Base-by-base conservation (phyloP, 92 coral and sea anemone species). In the Epizoanthus rinbou region DNA sequence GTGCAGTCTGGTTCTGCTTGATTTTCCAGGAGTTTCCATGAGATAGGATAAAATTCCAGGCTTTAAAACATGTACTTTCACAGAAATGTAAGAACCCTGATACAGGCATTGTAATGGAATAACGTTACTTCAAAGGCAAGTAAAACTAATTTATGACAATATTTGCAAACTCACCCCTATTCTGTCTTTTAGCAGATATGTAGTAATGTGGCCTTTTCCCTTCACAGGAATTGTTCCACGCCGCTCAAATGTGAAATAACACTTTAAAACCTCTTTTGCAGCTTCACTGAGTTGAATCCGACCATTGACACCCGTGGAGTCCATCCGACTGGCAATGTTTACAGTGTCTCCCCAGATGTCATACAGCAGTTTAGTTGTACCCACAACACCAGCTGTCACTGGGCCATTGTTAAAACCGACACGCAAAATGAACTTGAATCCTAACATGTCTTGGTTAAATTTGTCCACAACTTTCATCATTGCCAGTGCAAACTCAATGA, bases 271-370 rank as follows among this genome's bases (percentile, higher is more conserved):
- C 73, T 97, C 91, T 73, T 91, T 97, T 43, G 97, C 86, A 10
- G 94, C 94, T 83, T 97, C 99, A 69, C 99, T 97, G 81, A 97
- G 98, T 69, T 97, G 99, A 59, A 97, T 90, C 57, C 93, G 84
- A 3, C 93, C 92, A 25, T 87, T 89, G 24, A 94, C 93, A 11
- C 99, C 99, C 10, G 98, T 91, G 1, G 99, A 92, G 83, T 97
- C 99, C 99, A 97, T 97, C 64, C 99, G 87, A 63, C 99, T 97
- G 15, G 99, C 99, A 82, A 97, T 93, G 80, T 97, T 97, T 57
- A 97, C 99, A 11, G 99, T 97, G 88, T 97, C 98, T 6, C 99
- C 99, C 99, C 99, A 97, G 54, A 97, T 97, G 83, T 97, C 99
- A 70, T 97, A 97, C 19, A 97, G 89, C 68, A 97, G 91, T 71